phyloP scores from a whole-genome alignment of 2,113 vertebrate species.

The Xiphophorus maculatus region DNA sequence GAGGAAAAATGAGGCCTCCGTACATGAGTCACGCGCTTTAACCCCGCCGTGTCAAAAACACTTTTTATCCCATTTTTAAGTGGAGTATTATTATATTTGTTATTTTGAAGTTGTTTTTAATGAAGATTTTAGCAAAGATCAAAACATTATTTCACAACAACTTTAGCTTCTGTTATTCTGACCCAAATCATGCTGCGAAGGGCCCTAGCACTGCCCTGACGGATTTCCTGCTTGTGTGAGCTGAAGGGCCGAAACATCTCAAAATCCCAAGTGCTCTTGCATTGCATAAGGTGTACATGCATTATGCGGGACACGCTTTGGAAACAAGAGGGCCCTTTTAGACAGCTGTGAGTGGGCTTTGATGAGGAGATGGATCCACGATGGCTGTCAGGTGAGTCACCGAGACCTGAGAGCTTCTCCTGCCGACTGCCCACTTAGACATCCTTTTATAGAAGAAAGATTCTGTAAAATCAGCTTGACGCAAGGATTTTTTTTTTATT shows the following conservation, averaged over 20 bases:
- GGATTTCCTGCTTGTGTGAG: background rate
- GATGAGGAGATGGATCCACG: constrained; percentile 46
- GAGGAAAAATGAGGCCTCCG: background rate
- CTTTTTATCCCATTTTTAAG: background rate
- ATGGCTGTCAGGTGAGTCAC: constrained; percentile 72
- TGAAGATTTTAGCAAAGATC: background rate
- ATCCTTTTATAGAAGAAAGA: constrained; percentile 22
- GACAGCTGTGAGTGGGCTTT: constrained; percentile 64
- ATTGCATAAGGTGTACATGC: constrained; percentile 34
- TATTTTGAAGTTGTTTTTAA: background rate
- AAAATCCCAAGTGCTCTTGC: constrained; percentile 29
- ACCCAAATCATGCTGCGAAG: background rate
- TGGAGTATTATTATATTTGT: background rate
- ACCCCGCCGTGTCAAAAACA: background rate
- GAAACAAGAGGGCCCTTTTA: constrained; percentile 44
- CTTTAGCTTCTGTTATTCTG: background rate
- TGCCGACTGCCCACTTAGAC: constrained; percentile 62
- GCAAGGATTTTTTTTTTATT: constrained; percentile 32
- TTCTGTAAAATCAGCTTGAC: constrained; percentile 30
- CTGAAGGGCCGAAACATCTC: constrained; percentile 4
- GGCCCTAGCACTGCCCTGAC: background rate
- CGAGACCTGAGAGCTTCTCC: constrained; percentile 52
- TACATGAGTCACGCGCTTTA: too few relatives aligned
- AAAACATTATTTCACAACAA: background rate
- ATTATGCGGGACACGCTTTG: constrained; percentile 18